A percentile compares a stretch with the other conserved stretches of the same genome.
Conservation (phyloP, 2,797 vertebrate species). For the Merluccius polli region DNA sequence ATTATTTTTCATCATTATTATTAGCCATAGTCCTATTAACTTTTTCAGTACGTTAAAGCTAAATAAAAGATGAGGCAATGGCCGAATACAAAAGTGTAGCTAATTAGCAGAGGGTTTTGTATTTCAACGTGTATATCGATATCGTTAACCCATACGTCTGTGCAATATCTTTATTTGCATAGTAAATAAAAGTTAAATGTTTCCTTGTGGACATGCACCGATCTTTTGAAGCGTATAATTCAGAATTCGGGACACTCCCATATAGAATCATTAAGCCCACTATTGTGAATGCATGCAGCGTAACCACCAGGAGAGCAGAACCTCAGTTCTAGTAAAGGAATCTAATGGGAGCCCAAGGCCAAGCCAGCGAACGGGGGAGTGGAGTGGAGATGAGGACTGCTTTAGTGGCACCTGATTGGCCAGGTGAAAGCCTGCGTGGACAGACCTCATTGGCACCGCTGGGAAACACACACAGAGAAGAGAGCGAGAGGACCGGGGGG, state of each 20-base stretch:
- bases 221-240: constrained; percentile 77
- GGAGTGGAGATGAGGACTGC: constrained; percentile 37
- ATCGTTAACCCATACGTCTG: constrained; percentile 73
- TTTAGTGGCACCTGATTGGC: constrained; percentile 54
- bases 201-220: constrained; percentile 83
- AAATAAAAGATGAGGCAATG: constrained; percentile 61
- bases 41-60: constrained; percentile 50
- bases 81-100: constrained; percentile 66
- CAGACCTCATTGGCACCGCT: constrained; percentile 56
- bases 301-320: constrained; percentile 67
- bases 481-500: no score
- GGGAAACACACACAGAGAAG: constrained; percentile 60
- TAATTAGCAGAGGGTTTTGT: constrained; percentile 49
- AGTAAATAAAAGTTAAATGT: constrained; percentile 89
- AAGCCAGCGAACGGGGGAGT: constrained; percentile 66
- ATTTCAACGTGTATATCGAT: constrained; percentile 60
- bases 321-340: constrained; percentile 66
- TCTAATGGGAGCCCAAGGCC: constrained; percentile 63
- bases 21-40: constrained; percentile 15
- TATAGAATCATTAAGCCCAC: constrained; percentile 76
- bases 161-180: constrained; percentile 95
- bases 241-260: constrained; percentile 65
- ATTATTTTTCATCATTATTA: constrained; percentile 11
- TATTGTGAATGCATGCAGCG: constrained; percentile 84
- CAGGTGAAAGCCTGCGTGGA: constrained; percentile 53